Conservation (phyloP, 2,888 invertebrate genomes). For the Drosophila parthenogenetica region DNA sequence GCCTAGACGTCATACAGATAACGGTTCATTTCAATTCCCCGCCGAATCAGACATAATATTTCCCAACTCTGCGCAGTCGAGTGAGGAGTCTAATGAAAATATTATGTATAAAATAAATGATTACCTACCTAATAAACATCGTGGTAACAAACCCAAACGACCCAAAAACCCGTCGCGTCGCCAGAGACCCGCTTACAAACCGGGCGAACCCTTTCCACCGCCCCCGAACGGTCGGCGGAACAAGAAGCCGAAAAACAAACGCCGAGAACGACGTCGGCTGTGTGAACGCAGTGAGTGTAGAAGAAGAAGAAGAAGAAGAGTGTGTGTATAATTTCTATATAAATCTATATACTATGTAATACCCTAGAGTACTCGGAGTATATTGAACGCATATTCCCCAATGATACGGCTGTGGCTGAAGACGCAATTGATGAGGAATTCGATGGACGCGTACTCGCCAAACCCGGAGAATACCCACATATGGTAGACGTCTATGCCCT, state of each 20-base stretch:
- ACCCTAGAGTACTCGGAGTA: constrained; percentile 82
- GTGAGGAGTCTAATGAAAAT: constrained; percentile 2
- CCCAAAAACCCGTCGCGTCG: constrained; percentile 28
- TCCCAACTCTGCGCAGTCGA: constrained; percentile 24
- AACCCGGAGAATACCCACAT: constrained; percentile 84
- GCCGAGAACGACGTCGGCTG: constrained; percentile 43
- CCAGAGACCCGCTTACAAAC: constrained; percentile 25
- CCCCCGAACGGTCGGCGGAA: constrained; percentile 39
- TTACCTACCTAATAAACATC: constrained; percentile 16
- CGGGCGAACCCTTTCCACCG: constrained; percentile 67
- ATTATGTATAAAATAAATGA: constrained; percentile 46
- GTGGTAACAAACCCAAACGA: constrained; percentile 31
- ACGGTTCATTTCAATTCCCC: constrained; percentile 47
- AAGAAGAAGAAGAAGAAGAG: background rate
- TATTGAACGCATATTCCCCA: constrained; percentile 77
- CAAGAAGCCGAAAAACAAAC: constrained; percentile 31
- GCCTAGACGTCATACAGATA: background rate
- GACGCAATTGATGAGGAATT: constrained; percentile 80
- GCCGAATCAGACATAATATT: constrained; percentile 57
- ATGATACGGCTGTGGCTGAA: constrained; percentile 68
- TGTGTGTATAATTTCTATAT: background rate
- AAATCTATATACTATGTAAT: background rate
- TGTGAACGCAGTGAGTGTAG: constrained; percentile 75
- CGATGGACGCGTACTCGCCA: constrained; percentile 80
- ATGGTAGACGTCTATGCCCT: constrained; percentile 73